phyloP scores from a whole-genome alignment of 2,113 vertebrate species.

The Leptosomus discolor region DNA sequence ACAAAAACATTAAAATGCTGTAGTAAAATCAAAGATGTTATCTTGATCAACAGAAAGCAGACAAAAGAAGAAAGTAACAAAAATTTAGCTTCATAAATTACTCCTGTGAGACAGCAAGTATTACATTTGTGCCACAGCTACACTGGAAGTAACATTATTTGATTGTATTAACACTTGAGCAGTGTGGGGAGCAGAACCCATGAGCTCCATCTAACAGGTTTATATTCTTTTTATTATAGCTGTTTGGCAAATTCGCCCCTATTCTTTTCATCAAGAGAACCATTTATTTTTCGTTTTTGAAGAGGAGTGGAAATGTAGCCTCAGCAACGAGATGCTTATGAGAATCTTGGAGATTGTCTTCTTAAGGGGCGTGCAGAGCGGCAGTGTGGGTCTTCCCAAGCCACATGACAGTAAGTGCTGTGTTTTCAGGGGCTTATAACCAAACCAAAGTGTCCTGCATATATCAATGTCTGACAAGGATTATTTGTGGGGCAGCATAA shows the following conservation, averaged over 20 bases:
- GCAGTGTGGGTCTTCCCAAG: neutral
- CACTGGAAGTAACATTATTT: neutral
- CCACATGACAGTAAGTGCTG: neutral
- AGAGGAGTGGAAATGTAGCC: neutral
- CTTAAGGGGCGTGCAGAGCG: neutral
- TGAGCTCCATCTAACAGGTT: neutral
- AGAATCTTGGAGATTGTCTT: neutral
- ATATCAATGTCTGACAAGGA: neutral
- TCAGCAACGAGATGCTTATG: neutral
- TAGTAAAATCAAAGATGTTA: neutral
- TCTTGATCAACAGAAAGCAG: neutral
- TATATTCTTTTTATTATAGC: neutral
- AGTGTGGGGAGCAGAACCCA: neutral
- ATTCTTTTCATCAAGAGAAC: neutral
- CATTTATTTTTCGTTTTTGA: neutral
- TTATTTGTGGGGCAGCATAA: neutral
- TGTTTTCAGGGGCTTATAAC: neutral
- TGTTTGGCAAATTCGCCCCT: neutral
- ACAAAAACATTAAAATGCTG: neutral
- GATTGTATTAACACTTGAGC: neutral
- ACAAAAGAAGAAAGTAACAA: neutral
- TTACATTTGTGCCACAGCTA: neutral
- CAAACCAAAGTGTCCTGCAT: rapidly evolving
- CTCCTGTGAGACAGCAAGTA: neutral
- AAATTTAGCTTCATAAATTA: neutral